Conservation (phyloP, 2,113 vertebrate genomes). For the Anhinga anhinga region DNA sequence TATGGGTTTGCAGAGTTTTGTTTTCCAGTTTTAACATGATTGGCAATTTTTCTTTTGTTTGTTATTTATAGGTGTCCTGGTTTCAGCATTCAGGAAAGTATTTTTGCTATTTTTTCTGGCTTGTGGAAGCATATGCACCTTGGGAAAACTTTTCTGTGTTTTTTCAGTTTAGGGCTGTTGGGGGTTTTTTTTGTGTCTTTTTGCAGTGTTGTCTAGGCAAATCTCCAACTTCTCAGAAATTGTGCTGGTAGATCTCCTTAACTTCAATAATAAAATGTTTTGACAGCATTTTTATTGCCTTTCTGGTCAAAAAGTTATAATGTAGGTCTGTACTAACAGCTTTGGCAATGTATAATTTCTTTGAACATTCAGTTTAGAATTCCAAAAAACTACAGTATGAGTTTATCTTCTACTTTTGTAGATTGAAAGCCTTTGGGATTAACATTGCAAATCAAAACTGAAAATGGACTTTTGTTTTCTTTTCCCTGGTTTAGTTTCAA, state of each 20-base stretch:
- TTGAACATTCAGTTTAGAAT: not conserved
- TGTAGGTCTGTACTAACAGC: not conserved
- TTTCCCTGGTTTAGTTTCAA: not conserved
- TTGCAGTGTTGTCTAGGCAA: not conserved
- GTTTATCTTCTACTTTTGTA: not conserved
- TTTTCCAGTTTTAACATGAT: not conserved
- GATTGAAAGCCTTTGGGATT: not conserved
- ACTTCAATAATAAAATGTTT: not conserved
- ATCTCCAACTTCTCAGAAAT: not conserved
- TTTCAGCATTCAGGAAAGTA: rapidly evolving
- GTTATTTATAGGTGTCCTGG: not conserved
- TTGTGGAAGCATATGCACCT: not conserved
- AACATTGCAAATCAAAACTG: not conserved
- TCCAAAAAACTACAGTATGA: not conserved
- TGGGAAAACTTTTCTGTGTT: not conserved
- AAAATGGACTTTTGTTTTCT: not conserved
- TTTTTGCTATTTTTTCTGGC: not conserved
- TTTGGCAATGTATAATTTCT: not conserved
- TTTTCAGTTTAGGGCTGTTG: rapidly evolving
- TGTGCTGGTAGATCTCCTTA: not conserved
- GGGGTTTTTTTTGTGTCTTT: rapidly evolving
- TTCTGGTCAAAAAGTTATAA: not conserved
- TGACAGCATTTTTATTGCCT: not conserved
- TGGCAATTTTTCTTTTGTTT: not conserved
- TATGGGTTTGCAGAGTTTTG: not conserved